Evolutionary conservation across 2,888 invertebrate genomes (phyloP), one percentile per base, ranked within the genome.

Genomic region (Drosophila pullipes): DNA sequence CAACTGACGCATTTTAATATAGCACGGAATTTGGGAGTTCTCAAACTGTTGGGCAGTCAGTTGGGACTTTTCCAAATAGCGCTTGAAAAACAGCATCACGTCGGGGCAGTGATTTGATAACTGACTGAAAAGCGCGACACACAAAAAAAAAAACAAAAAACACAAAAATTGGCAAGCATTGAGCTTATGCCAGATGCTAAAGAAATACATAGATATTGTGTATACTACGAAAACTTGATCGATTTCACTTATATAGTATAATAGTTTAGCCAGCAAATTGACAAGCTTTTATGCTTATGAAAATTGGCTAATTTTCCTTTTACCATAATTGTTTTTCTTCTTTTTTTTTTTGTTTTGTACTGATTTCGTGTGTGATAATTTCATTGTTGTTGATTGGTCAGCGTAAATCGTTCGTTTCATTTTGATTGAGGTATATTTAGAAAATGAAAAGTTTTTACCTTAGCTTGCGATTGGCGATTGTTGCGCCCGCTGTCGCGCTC

Each of bases 391-490:
- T 77, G 61, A 52, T 85, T 74, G 68, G 75, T 73, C 81, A 74
- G 81, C 77, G 67, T 69, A 76, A 61, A 69, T 63, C 67, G 64
- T 78, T 76, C 63, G 70, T 69, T 86, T 88, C 78, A 63, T 64
- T 78, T 76, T 57, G 54, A 22, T 71, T 88, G 79, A 89, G 28
- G n/a, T 57, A 28, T 37, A 89, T 89, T 90, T 64, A 74, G 59
- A 91, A 91, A 91, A 90, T 88, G 90, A 91, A 91, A 91, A 86
- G 92, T 91, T 94, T 93, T 93, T 93, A 93, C 94, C 94, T 93
- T 94, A 91, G 92, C 77, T 79, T 91, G 93, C 83, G 93, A 92
- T 78, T 92, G 92, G 79, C 93, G 91, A 79, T 92, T 92, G 74
- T 87, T 92, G 74, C 93, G 92, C 77, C 92, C 93, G 75, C 90